These are phyloP conservation scores for Pygoscelis antarcticus DNA, from an alignment of 2,113 vertebrate species.

Conservation along the genomic window DNA sequence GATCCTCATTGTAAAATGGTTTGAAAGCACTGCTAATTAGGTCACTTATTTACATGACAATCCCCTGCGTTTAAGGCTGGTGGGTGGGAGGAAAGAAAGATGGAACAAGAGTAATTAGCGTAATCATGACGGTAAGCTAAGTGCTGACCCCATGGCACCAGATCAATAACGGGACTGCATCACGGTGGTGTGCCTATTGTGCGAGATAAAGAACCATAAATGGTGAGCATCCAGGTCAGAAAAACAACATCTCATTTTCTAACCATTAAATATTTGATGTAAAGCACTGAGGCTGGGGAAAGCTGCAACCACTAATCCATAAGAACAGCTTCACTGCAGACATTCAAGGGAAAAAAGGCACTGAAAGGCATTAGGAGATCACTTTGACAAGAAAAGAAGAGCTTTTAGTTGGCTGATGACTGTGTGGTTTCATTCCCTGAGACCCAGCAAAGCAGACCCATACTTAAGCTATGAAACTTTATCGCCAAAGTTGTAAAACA, in stretches of 20 bases:
- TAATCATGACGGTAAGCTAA: not conserved
- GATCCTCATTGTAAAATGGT: not conserved
- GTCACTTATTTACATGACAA: constrained; percentile 26
- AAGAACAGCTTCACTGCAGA: not conserved
- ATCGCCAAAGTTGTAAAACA: accelerated
- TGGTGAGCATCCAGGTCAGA: not conserved
- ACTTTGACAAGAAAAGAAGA: not conserved
- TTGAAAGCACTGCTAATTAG: constrained; percentile 21
- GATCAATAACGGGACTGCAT: not conserved
- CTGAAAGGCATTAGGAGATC: not conserved
- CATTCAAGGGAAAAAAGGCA: not conserved
- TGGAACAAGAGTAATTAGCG: not conserved
- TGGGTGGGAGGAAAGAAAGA: not conserved
- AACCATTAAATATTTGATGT: not conserved
- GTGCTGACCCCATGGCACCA: not conserved
- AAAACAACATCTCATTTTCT: not conserved
- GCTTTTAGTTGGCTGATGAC: not conserved
- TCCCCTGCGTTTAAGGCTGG: not conserved
- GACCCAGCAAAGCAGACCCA: not conserved
- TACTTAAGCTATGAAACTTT: not conserved
- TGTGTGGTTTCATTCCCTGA: not conserved
- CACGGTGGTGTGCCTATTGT: not conserved
- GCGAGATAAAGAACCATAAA: not conserved
- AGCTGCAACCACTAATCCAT: not conserved
- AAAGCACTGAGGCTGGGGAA: not conserved